phyloP scores from a whole-genome alignment of 1,140 invertebrate genomes.

The Bilobella aurantiaca region DNA sequence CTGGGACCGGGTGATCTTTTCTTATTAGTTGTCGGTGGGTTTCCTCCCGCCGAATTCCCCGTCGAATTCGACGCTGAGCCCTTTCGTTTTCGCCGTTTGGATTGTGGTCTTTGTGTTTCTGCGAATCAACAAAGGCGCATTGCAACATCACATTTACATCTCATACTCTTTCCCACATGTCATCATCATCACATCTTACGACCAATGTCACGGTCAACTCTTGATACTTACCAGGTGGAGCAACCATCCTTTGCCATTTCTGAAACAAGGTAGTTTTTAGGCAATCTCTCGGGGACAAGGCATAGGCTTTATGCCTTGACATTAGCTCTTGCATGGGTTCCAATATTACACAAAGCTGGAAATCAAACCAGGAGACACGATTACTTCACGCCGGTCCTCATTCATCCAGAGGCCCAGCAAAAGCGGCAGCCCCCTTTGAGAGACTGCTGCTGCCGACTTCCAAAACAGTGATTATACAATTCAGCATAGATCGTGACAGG shows the following conservation, averaged over 20 bases:
- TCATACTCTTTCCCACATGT: too few relatives aligned
- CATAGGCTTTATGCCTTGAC: constrained; percentile 95
- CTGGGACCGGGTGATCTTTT: constrained; percentile 90
- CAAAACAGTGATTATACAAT: too few relatives aligned
- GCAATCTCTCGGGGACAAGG: constrained; percentile 87
- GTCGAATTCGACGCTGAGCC: constrained; percentile 53
- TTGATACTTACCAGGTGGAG: constrained; percentile 90
- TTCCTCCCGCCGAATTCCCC: constrained; percentile 54
- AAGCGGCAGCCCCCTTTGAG: too few relatives aligned
- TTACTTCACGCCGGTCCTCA: too few relatives aligned
- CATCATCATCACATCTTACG: too few relatives aligned
- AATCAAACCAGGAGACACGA: too few relatives aligned
- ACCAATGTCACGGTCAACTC: too few relatives aligned
- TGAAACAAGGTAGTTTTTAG: constrained; percentile 96
- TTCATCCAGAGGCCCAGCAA: too few relatives aligned
- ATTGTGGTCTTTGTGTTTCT: constrained; percentile 87
- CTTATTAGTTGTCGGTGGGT: constrained; percentile 74
- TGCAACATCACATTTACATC: too few relatives aligned
- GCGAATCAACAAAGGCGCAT: constrained; percentile 38
- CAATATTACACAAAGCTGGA: constrained; percentile 91
- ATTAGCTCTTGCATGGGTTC: constrained; percentile 99
- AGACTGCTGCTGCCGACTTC: too few relatives aligned
- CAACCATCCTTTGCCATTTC: constrained; percentile 98
- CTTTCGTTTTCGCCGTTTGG: constrained; percentile 92
- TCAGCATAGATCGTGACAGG: too few relatives aligned